Evolutionary conservation across 2,888 invertebrate species (phyloP).

Genomic region (Syrphus vitripennis): DNA sequence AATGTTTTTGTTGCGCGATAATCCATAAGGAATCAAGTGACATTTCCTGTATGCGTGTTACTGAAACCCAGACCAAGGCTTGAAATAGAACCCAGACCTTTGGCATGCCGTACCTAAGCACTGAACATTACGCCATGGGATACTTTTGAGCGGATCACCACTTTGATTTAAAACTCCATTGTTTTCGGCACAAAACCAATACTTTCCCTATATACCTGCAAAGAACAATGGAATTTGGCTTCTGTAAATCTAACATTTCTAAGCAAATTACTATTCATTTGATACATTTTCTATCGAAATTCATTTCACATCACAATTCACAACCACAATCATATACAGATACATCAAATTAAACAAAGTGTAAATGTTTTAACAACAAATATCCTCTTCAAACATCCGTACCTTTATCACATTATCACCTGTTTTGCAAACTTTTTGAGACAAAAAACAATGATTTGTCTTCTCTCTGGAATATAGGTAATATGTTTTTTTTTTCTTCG

Average conservation of each 20-base stretch:
- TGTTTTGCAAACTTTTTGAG: slow-evolving; percentile 13
- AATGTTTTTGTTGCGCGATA: too few species aligned
- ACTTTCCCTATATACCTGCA: too few species aligned
- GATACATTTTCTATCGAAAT: background rate
- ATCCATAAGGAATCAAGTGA: too few species aligned
- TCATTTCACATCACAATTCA: background rate
- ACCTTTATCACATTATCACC: background rate
- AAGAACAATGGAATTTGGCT: too few species aligned
- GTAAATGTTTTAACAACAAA: background rate
- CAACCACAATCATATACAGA: background rate
- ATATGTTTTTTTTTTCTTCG: background rate
- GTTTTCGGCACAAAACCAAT: too few species aligned
- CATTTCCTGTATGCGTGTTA: too few species aligned
- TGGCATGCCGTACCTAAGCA: too few species aligned
- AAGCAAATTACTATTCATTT: background rate
- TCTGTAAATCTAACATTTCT: background rate
- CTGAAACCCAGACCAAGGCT: too few species aligned
- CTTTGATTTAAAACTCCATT: too few species aligned
- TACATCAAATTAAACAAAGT: background rate
- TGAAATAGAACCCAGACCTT: too few species aligned
- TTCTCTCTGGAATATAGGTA: background rate
- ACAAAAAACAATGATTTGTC: background rate
- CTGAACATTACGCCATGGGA: too few species aligned
- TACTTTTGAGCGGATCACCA: too few species aligned
- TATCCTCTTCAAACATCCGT: background rate